Conservation (phyloP, 2,888 invertebrate genomes). For the Adelphocoris suturalis region DNA sequence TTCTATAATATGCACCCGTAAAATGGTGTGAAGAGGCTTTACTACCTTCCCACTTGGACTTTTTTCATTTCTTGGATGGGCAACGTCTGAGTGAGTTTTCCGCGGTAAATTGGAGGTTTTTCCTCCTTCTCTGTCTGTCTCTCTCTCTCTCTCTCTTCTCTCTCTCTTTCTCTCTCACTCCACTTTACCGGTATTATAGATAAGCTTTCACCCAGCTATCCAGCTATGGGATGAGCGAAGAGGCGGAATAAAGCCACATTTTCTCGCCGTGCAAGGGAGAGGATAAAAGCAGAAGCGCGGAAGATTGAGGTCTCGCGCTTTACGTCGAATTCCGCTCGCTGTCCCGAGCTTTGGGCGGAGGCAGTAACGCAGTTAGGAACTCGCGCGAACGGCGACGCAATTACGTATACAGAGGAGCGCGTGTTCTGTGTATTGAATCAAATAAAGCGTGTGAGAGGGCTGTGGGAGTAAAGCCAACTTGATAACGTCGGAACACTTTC, state of each 20-base stretch:
- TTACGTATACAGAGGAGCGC: constrained; percentile 15
- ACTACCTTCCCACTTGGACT: too few species aligned
- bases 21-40: too few species aligned
- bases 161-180: not conserved
- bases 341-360: constrained; percentile 10
- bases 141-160: too few species aligned
- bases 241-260: constrained; percentile 23
- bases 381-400: constrained; percentile 12
- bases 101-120: too few species aligned
- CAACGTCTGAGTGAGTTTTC: too few species aligned
- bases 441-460: constrained; percentile 39
- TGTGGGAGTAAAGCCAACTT: constrained; percentile 28
- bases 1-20: too few species aligned
- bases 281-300: constrained; percentile 24
- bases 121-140: too few species aligned
- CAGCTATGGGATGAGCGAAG: not conserved
- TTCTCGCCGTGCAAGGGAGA: not conserved
- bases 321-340: constrained; percentile 11
- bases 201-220: not conserved
- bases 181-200: not conserved
- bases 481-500: constrained; percentile 27
- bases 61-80: too few species aligned
- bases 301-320: constrained; percentile 32
- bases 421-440: constrained; percentile 39
- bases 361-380: constrained; percentile 23